A percentile compares a stretch with the other conserved stretches of the same genome.
phyloP scores from a whole-genome alignment of 2,113 vertebrate species.

The Melanerpes formicivorus region DNA sequence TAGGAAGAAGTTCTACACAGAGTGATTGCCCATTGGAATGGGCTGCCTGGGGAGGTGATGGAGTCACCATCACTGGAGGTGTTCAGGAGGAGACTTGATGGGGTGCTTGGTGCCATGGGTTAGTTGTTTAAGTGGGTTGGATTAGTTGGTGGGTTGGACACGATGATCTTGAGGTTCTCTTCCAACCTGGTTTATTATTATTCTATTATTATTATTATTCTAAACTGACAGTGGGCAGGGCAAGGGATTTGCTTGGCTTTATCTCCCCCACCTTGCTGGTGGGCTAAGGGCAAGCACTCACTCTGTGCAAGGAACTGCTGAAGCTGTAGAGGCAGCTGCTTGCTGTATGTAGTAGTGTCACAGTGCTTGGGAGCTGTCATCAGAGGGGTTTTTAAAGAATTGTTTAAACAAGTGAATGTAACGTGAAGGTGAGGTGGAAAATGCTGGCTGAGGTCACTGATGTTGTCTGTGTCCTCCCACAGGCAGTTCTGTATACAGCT shows the following conservation, averaged over 20 bases:
- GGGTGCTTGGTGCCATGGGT: too few species aligned
- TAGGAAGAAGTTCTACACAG: too few species aligned
- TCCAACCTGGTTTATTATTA: too few species aligned
- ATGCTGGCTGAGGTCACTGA: background rate
- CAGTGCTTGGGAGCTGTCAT: background rate
- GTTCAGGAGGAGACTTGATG: too few species aligned
- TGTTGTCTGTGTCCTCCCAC: background rate
- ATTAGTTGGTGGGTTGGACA: too few species aligned
- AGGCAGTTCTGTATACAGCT: background rate
- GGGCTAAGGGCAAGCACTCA: background rate
- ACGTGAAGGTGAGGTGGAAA: background rate
- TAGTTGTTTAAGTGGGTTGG: too few species aligned
- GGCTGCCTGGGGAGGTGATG: too few species aligned
- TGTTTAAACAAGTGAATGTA: background rate
- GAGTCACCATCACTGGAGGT: too few species aligned
- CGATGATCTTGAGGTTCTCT: too few species aligned
- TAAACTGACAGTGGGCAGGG: rapidly evolving
- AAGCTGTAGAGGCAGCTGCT: background rate
- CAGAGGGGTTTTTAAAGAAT: background rate
- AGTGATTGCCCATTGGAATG: too few species aligned
- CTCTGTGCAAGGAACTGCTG: background rate
- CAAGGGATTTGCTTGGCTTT: background rate
- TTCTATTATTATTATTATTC: too few species aligned
- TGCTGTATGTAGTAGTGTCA: background rate
- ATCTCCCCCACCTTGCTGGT: background rate